Evolutionary conservation across 2,797 vertebrate species (phyloP).

Genomic region (Heliangelus exortis): DNA sequence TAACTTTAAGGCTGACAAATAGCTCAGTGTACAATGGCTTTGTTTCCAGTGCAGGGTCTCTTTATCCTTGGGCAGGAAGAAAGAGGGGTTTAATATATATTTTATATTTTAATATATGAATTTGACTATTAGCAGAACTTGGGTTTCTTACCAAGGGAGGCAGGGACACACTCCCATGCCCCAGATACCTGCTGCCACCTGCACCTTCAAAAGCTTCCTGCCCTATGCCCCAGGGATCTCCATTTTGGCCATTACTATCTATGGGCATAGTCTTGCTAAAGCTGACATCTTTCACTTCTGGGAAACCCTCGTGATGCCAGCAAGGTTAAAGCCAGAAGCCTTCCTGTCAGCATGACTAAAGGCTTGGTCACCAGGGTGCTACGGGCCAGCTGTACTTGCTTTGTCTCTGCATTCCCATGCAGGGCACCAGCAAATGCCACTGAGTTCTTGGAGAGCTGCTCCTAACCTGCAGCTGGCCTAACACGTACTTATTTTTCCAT

Average conservation of each 20-base stretch:
- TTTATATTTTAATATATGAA: neutral
- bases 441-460: neutral
- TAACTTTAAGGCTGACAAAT: neutral
- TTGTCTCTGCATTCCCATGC: neutral
- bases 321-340: conserved; percentile 2
- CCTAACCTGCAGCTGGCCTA: conserved; percentile 57
- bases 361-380: neutral
- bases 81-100: no score
- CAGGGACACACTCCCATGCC: neutral
- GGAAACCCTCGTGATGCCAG: conserved; percentile 2
- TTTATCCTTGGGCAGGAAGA: neutral
- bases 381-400: neutral
- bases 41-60: neutral
- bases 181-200: neutral
- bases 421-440: conserved; percentile 53
- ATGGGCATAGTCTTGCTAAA: neutral
- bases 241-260: neutral
- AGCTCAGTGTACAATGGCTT: neutral
- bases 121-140: neutral
- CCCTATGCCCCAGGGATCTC: neutral
- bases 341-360: neutral
- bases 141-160: neutral
- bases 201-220: neutral
- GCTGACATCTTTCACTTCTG: neutral
- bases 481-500: conserved; percentile 59